Base-by-base conservation (phyloP, 2,113 vertebrate species). In the Etia nguti region DNA sequence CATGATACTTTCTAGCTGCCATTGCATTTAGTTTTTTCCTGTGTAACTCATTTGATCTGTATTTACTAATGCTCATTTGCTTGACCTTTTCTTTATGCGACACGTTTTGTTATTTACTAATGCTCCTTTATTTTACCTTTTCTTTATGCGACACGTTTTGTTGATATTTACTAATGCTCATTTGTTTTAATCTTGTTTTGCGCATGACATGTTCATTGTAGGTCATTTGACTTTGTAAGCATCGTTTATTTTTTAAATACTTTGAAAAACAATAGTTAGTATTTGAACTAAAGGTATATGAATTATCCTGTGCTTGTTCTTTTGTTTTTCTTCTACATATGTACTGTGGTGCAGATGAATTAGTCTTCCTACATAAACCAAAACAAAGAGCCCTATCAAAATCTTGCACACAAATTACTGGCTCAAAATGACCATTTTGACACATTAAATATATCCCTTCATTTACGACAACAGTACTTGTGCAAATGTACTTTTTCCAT, bases 391-490 rank as follows among this genome's bases (percentile, higher is more conserved):
- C 12, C 12, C 15, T 46, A 15, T 46, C 2, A 46, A 46, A 52
- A 52, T 52, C 1, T 52, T 54, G 52, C 20, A 54, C n/a, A 11
- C 52, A 55, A 6, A 22, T 55, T 55, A 11, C 52, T 55, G 20
- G 20, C 10, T 3, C 52, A 22, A 22, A 22, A 55, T 55, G 2
- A 55, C 52, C 2, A 55, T 6, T 55, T 22, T 55, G 1, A 6
- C 52, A 22, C 0, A 0, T 22, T 1, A 54, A n/a, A 0, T 54
- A 2, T 22, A 54, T n/a, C 9, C 20, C 52, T 54, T 54, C n/a
- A 54, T 43, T 43, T 12, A 12, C 11, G 1, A 43, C 4, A 5
- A 12, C 41, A 5, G 41, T 43, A 43, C 0, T 54, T 0, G 3
- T 10, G 10, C 20, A 54, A 5, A 9, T 54, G 2, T 54, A 54